Conservation (phyloP, 1,140 invertebrate genomes). For the Psilanteris sp. region DNA sequence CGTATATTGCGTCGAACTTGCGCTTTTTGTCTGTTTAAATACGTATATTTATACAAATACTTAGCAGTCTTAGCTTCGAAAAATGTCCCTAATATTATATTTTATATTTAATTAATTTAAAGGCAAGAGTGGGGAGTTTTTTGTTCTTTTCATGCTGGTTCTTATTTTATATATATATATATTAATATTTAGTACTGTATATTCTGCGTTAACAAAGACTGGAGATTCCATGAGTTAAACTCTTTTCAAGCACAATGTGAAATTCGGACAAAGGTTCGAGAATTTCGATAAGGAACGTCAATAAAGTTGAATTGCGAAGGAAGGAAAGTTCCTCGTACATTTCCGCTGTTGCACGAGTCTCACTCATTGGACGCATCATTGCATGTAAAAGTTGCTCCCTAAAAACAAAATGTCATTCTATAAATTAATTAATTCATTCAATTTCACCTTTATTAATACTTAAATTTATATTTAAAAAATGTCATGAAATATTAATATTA, state of each 20-base stretch:
- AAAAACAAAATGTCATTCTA: slow-evolving; percentile 66
- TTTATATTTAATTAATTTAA: slow-evolving; percentile 17
- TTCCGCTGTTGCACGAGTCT: slow-evolving; percentile 90
- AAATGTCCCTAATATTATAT: slow-evolving; percentile 38
- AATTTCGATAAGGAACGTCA: slow-evolving; percentile 95
- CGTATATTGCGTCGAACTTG: background rate
- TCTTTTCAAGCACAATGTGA: slow-evolving; percentile 95
- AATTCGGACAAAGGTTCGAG: slow-evolving; percentile 95
- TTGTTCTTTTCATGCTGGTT: slow-evolving; percentile 6
- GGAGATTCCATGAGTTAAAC: slow-evolving; percentile 95
- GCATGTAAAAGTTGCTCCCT: slow-evolving; percentile 96
- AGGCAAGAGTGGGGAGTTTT: slow-evolving; percentile 38
- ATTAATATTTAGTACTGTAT: background rate
- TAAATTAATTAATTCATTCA: background rate
- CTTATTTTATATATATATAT: slow-evolving; percentile 26
- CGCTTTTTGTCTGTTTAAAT: slow-evolving; percentile 16
- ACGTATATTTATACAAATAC: slow-evolving; percentile 48
- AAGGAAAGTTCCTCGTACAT: slow-evolving; percentile 99
- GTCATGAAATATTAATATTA: no score
- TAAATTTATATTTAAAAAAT: no score
- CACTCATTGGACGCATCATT: slow-evolving; percentile 92
- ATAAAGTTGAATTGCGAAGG: slow-evolving; percentile 89
- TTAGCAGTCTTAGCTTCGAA: slow-evolving; percentile 42
- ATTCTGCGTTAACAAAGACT: slow-evolving; percentile 75
- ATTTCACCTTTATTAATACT: no score